Evolutionary conservation across 2,113 vertebrate species (phyloP), one percentile per base, ranked within the genome.

Genomic region (Chlorocebus sabaeus): DNA sequence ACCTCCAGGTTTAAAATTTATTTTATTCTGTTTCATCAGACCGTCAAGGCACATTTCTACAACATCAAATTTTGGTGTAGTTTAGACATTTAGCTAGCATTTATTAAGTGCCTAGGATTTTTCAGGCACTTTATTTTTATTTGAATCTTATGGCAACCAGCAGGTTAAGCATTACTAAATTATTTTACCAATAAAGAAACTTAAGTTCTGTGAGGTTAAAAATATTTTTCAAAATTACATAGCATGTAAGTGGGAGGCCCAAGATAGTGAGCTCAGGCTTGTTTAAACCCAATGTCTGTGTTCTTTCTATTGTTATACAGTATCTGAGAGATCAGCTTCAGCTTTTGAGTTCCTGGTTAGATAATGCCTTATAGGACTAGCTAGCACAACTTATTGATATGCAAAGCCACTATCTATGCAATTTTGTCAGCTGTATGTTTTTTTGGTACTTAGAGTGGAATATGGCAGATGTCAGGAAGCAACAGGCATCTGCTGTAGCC

Each of bases 401-500:
- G 8, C 70, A 97, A 91, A 86, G 35, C 70, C 30, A 61, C 43
- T 72, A 48, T 89, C 25, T 27, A 30, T 81, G 38, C 52, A 94
- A 96, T 72, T 97, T 94, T 57, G 17, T 90, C 61, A 90, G n/a
- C 64, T 93, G 17, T 92, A 27, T 96, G 55, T 91, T 88, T 59
- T 73, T 67, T 90, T 72, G 14, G 81, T 76, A 86, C 76, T 97
- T 92, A 70, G 90, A 95, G 40, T 93, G 48, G 70, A 95, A 94
- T 95, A 95, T 91, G 88, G 40, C 98, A 98, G 95, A 93, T 97
- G 93, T 97, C 97, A 97, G 97, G 97, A 98, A 98, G 97, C 98
- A 97, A 92, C 45, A 96, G 96, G 85, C 97, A 93, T 97, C 94
- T 98, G 97, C 90, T 86, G 6, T 88, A 78, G 88, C 90, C 96